Percentiles rank a stretch among this genome's conserved stretches.
Conservation (phyloP, 2,888 invertebrate species). For the Netelia inedita region DNA sequence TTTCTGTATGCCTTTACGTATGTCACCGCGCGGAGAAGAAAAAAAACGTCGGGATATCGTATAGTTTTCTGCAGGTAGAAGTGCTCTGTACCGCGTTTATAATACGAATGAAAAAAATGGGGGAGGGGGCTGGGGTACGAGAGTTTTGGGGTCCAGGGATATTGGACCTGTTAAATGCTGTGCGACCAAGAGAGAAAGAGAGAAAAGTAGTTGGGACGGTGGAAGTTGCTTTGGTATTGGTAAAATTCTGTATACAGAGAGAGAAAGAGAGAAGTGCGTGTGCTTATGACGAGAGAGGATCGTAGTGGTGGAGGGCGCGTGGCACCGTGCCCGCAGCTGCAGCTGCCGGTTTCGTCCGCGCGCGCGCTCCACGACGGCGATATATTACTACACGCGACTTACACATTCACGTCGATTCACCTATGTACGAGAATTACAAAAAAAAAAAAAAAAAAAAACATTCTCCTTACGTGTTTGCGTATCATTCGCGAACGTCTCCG, state of each 20-base stretch:
- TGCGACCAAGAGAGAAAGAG: constrained; percentile 62
- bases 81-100: constrained; percentile 20
- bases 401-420: constrained; percentile 33
- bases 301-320: constrained; percentile 79
- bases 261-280: constrained; percentile 36
- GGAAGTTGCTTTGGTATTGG: constrained; percentile 50
- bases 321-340: constrained; percentile 79
- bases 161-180: constrained; percentile 77
- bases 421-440: constrained; percentile 42
- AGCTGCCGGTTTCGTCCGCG: constrained; percentile 77
- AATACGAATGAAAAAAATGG: constrained; percentile 33
- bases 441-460: not conserved
- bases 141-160: constrained; percentile 48
- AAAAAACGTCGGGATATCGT: constrained; percentile 18
- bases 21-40: not conserved
- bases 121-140: constrained; percentile 31
- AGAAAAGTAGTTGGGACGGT: constrained; percentile 60
- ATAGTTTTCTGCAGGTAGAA: constrained; percentile 32
- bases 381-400: constrained; percentile 43
- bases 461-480: constrained; percentile 23
- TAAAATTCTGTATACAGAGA: constrained; percentile 51
- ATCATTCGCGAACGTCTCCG: constrained; percentile 35
- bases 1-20: constrained; percentile 35
- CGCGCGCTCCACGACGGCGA: constrained; percentile 53
- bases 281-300: constrained; percentile 45